phyloP scores from a whole-genome alignment of 2,888 invertebrate species.

The Geotrupes spiniger region DNA sequence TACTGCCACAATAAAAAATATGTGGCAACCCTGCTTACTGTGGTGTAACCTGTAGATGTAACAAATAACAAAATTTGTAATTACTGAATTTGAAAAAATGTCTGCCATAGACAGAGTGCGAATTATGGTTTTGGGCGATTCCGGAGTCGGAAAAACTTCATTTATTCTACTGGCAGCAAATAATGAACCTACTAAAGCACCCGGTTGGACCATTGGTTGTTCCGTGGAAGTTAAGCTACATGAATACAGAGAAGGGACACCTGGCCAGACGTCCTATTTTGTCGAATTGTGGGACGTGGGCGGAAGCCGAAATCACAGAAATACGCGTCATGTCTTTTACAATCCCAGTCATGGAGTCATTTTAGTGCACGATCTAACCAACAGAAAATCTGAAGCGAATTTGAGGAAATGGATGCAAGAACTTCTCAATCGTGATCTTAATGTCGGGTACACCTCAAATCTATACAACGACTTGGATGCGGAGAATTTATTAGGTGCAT shows the following conservation, averaged over 20 bases:
- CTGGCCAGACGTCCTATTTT: conserved; percentile 85
- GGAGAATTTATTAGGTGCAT: conserved; percentile 80
- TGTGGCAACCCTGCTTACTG: too few relatives aligned
- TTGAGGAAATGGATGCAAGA: conserved; percentile 91
- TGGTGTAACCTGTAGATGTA: too few relatives aligned
- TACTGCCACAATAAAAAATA: too few relatives aligned
- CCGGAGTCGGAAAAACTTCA: conserved; percentile 96
- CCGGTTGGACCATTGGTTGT: conserved; percentile 96
- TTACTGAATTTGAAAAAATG: conserved; percentile 53
- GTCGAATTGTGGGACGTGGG: conserved; percentile 98
- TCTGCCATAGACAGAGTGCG: conserved; percentile 86
- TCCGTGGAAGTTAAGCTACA: conserved; percentile 94
- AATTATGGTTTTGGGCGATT: conserved; percentile 86
- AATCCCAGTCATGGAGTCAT: conserved; percentile 92
- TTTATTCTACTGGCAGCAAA: conserved; percentile 89
- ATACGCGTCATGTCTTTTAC: conserved; percentile 92
- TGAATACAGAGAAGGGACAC: conserved; percentile 91
- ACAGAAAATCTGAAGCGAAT: conserved; percentile 93
- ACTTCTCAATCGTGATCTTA: conserved; percentile 73
- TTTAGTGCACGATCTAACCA: conserved; percentile 94
- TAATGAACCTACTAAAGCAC: conserved; percentile 78
- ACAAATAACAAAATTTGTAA: too few relatives aligned
- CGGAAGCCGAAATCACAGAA: conserved; percentile 89
- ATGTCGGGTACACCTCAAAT: conserved; percentile 31
- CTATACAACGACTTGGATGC: conserved; percentile 73